Base-by-base conservation (phyloP, 2,888 invertebrate genomes). In the Brassicogethes aeneus region DNA sequence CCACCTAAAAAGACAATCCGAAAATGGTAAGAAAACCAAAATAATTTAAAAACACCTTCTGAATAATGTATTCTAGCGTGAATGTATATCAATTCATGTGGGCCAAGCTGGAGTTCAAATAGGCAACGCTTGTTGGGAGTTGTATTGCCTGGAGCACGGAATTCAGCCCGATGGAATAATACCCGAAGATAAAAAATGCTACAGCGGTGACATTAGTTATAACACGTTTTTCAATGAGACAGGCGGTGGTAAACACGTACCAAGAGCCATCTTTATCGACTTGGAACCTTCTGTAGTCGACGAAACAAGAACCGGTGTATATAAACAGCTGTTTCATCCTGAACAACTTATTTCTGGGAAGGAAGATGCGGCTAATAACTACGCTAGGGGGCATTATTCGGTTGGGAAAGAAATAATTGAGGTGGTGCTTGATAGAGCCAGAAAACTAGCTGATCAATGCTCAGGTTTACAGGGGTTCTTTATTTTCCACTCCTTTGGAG, bases 221-320 rank as follows among this genome's bases (percentile, higher is more conserved):
- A 66, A 66, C 33, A 61, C 80, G 1, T 76, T 80, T 54, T 80
- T 79, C 51, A 70, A 63, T 36, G 64, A 75, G 39, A 79, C 81
- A 30, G 74, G 70, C 3, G 65, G 75, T 29, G 84, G 84, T 17
- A 87, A 87, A 66, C 82, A 86, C 48, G 84, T 88, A 1, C 92
- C 92, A 1, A 75, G 91, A 50, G 78, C 82, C 3, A 77, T 91
- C 10, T 85, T 92, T 74, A 77, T 91, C 36, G 92, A 93, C 64
- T 72, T 91, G 54, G 92, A 93, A 61, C 90, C 92, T 15, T 87
- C 86, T 17, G 89, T 88, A 15, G 85, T 93, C 31, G 88, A 85
- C 80, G 63, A 56, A 44, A 56, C 56, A 10, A 45, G 59, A 10
- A 56, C 57, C 3, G 56, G 55, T 8, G 10, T 56, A 3, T 57